Evolutionary conservation across 2,888 invertebrate genomes (phyloP), one percentile per base, ranked within the genome.

Genomic region (Pandemis cinnamomeana): DNA sequence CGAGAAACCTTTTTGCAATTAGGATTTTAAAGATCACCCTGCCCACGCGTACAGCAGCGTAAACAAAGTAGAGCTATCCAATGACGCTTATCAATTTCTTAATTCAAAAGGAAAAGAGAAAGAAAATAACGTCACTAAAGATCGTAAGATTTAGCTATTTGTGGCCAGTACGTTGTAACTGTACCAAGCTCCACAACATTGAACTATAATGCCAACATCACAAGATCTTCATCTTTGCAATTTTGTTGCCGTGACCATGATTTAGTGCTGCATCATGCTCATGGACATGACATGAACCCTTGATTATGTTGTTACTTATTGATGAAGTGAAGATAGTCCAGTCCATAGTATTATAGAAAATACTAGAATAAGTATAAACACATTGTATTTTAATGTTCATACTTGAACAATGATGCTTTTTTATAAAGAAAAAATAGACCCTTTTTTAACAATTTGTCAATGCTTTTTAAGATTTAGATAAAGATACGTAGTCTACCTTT

Each of bases 261-360:
- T 51, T 46, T 53, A 62, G 13, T 68, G 72, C 68, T 63, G 55
- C 36, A 68, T 72, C 68, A 72, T 27, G 27, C n/a, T n/a, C 27
- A 36, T 36, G 27, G 27, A 36, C 27, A 36, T 36, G 27, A 36
- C 27, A 36, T 36, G 53, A 51, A 27, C 67, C 55, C 61, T 46
- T 46, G 68, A 72, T 72, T 72, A 66, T 60, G 61, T 63, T 8
- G 62, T 72, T 72, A 63, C 42, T 67, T 11, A 60, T 66, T 60
- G 15, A 44, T 11, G 46, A 71, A 51, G 67, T 42, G 58, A 67
- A 42, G n/a, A 61, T 67, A 61, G 66, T 71, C 67, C 60, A 61
- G 66, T 71, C 67, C 60, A 15, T 46, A 27, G 41, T 71, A 51
- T 10, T 51, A 51, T 61, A 71, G 67, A 60, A 71, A 58, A 66